Evolutionary conservation across 2,888 invertebrate genomes (phyloP), one percentile per base, ranked within the genome.

Genomic region (Drepana falcataria): DNA sequence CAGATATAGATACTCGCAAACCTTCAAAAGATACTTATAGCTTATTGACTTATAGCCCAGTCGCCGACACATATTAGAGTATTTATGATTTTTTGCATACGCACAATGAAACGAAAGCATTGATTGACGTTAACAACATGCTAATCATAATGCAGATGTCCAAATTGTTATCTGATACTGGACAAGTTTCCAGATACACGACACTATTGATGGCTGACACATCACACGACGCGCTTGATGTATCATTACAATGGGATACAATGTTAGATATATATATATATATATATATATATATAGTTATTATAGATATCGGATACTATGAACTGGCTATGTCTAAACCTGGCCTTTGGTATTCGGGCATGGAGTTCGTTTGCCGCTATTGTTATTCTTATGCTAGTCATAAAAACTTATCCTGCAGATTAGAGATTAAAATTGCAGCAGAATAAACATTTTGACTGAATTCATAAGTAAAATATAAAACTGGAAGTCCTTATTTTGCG

Each of bases 131-230:
- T 74, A 76, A 79, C 80, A 79, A 79, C 73, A 71, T 68, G 74
- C 77, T 78, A 79, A 83, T 83, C 79, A 71, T 69, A 75, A 77
- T 79, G 81, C 85, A 83, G 77, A 84, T 85, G 83, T 79, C 73
- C 71, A 67, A 73, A 77, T 71, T 75, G 83, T 83, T 86, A 88
- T 87, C 87, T 82, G 85, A 87, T 86, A 84, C 68, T 66, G 75
- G 69, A 72, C 73, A 71, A 71, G 73, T 82, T 81, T 78, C 72
- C 78, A 76, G 77, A 81, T 82, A 81, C 21, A 21, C 72, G 79
- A 80, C 76, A 74, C 60, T 68, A 64, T 65, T 71, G 76, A 73
- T 81, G 83, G 85, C 73, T 84, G 84, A 83, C 81, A 79, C 68
- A 71, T 65, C 74, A 64, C 75, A 73, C 66, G 73, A 69, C 67